phyloP scores from a whole-genome alignment of 1,140 invertebrate species.

The Drosophila kikkawai region DNA sequence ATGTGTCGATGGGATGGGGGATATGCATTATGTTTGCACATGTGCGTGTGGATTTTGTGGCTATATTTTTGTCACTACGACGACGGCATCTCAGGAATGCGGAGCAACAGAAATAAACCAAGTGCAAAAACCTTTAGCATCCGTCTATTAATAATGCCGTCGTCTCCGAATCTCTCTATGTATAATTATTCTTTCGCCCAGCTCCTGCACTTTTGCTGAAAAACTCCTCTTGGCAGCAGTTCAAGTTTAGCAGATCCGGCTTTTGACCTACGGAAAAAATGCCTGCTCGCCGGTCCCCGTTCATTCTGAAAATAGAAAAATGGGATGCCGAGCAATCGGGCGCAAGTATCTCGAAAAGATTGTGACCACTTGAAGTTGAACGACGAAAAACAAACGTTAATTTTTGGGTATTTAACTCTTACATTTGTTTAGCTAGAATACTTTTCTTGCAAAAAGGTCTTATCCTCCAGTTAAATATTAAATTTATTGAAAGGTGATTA shows the following conservation, averaged over 20 bases:
- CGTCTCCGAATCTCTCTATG: slow-evolving; percentile 23
- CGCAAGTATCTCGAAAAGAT: not conserved
- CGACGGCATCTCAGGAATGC: slow-evolving; percentile 74
- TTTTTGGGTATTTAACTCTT: not conserved
- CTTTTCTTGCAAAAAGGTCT: not conserved
- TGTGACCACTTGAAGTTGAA: not conserved
- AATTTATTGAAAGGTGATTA: too few relatives aligned
- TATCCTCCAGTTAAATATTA: too few relatives aligned
- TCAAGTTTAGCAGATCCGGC: slow-evolving; percentile 69
- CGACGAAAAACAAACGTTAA: not conserved
- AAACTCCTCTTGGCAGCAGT: slow-evolving; percentile 50
- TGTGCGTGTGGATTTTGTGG: slow-evolving; percentile 29
- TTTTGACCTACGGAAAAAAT: slow-evolving; percentile 62
- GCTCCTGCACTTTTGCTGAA: slow-evolving; percentile 17
- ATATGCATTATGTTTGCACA: slow-evolving; percentile 22
- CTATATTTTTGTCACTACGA: slow-evolving; percentile 60
- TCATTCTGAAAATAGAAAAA: slow-evolving; percentile 40
- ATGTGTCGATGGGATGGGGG: slow-evolving; percentile 15
- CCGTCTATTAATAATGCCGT: slow-evolving; percentile 56
- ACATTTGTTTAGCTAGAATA: not conserved
- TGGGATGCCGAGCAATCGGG: slow-evolving; percentile 9
- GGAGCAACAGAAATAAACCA: slow-evolving; percentile 67
- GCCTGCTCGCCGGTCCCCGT: slow-evolving; percentile 6
- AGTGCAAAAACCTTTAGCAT: slow-evolving; percentile 80
- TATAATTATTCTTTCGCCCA: slow-evolving; percentile 3